Evolutionary conservation across 2,888 invertebrate genomes (phyloP).

Genomic region (Agrilus mali): DNA sequence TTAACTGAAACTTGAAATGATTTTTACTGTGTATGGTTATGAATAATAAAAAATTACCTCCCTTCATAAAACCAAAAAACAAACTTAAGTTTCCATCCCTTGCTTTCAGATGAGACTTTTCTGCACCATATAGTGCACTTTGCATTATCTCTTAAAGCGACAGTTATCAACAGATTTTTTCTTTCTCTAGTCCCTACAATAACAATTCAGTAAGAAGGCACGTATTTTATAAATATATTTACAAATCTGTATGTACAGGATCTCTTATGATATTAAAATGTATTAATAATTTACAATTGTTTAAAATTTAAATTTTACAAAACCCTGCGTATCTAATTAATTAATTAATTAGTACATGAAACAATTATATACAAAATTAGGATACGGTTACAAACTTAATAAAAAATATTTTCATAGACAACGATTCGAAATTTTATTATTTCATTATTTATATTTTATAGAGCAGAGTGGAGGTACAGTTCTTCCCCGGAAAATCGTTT

Average conservation of each 20-base stretch:
- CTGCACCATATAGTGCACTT: too few relatives aligned
- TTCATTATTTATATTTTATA: too few relatives aligned
- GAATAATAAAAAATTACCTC: too few relatives aligned
- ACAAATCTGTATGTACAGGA: conserved; percentile 31
- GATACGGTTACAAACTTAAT: conserved; percentile 24
- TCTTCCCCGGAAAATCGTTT: too few relatives aligned
- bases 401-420: conserved; percentile 10
- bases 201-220: neutral
- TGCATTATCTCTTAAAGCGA: too few relatives aligned
- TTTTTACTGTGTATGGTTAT: too few relatives aligned
- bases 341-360: conserved; percentile 31
- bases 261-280: conserved; percentile 29
- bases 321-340: conserved; percentile 21
- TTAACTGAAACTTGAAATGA: too few relatives aligned
- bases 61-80: too few relatives aligned
- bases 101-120: too few relatives aligned
- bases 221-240: conserved; percentile 32
- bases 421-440: conserved; percentile 5
- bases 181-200: too few relatives aligned
- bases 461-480: too few relatives aligned
- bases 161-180: neutral
- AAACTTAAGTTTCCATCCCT: too few relatives aligned
- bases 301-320: conserved; percentile 21
- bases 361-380: conserved; percentile 30
- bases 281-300: conserved; percentile 29